Conservation (phyloP, 2,797 vertebrate species). For the Gobio occitaniae region DNA sequence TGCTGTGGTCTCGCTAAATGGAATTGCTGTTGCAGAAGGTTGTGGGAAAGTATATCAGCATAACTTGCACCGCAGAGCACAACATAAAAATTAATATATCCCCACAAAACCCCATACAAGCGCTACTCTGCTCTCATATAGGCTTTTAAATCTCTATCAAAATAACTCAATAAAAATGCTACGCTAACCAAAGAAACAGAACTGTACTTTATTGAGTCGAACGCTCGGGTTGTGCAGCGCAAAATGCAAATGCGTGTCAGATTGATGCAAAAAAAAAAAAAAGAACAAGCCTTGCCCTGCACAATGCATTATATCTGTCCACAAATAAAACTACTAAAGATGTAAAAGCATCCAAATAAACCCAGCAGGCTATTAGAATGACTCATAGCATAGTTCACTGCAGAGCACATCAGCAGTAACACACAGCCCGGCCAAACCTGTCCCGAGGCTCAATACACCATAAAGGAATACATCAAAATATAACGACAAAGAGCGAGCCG, state of each 20-base stretch:
- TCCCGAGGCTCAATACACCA: slow-evolving; percentile 38
- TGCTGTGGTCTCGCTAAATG: slow-evolving; percentile 50
- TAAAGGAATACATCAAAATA: slow-evolving; percentile 54
- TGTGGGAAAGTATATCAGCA: slow-evolving; percentile 39
- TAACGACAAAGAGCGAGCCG: slow-evolving; percentile 9
- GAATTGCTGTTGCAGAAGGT: slow-evolving; percentile 58
- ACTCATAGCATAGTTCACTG: slow-evolving; percentile 49
- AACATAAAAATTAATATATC: slow-evolving; percentile 47
- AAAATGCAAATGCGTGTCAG: slow-evolving; percentile 44
- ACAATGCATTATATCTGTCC: slow-evolving; percentile 47
- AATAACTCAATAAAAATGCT: slow-evolving; percentile 55
- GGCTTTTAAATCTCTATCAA: slow-evolving; percentile 45
- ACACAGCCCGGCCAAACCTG: slow-evolving; percentile 35
- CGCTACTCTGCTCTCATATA: background rate
- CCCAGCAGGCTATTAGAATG: slow-evolving; percentile 54
- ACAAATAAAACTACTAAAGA: slow-evolving; percentile 52
- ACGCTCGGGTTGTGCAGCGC: slow-evolving; percentile 9
- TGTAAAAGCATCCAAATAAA: slow-evolving; percentile 57
- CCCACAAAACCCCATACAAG: slow-evolving; percentile 32
- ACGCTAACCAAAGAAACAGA: slow-evolving; percentile 29
- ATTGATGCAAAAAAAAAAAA: slow-evolving; percentile 22
- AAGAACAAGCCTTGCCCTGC: slow-evolving; percentile 32
- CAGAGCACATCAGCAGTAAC: slow-evolving; percentile 51
- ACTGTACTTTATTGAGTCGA: slow-evolving; percentile 36
- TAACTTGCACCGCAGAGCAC: slow-evolving; percentile 36